A percentile compares a stretch with the other conserved stretches of the same genome.
Evolutionary conservation across 2,797 vertebrate species (phyloP).

Genomic region (Valencia hispanica): DNA sequence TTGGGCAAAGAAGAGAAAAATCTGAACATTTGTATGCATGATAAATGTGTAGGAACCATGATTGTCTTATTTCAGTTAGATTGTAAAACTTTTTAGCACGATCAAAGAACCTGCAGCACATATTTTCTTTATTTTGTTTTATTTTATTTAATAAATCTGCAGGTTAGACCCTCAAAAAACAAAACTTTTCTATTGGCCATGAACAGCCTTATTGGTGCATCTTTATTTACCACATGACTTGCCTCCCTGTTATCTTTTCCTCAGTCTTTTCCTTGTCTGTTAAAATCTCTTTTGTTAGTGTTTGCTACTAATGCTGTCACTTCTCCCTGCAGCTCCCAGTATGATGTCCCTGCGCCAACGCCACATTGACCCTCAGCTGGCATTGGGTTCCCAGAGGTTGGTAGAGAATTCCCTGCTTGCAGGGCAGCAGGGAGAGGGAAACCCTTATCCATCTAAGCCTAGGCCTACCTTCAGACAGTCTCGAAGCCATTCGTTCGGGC

Average conservation of each 20-base stretch:
- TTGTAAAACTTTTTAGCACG: neutral
- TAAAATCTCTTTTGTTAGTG: neutral
- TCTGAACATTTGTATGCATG: neutral
- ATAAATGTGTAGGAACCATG: neutral
- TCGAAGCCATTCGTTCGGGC: conserved; percentile 89
- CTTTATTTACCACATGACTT: neutral
- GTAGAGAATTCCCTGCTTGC: conserved; percentile 88
- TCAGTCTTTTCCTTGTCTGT: conserved; percentile 10
- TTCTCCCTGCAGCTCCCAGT: conserved; percentile 88
- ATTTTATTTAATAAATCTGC: neutral
- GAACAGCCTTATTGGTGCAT: neutral
- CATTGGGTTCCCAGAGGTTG: conserved; percentile 97
- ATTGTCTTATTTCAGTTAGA: too few species aligned
- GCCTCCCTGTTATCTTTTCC: conserved; percentile 29
- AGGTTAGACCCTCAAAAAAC: neutral
- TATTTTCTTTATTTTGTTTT: neutral
- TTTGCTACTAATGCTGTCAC: conserved; percentile 48
- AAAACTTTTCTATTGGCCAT: neutral
- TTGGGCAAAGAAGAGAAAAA: neutral
- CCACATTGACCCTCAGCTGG: conserved; percentile 90
- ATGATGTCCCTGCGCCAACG: conserved; percentile 94
- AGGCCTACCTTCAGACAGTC: conserved; percentile 83
- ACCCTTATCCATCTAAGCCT: conserved; percentile 76
- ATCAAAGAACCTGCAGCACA: neutral
- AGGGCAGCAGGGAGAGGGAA: conserved; percentile 79